A percentile compares a stretch with the other conserved stretches of the same genome.
phyloP scores from a whole-genome alignment of 2,797 vertebrate species.

The Dryobates pubescens region DNA sequence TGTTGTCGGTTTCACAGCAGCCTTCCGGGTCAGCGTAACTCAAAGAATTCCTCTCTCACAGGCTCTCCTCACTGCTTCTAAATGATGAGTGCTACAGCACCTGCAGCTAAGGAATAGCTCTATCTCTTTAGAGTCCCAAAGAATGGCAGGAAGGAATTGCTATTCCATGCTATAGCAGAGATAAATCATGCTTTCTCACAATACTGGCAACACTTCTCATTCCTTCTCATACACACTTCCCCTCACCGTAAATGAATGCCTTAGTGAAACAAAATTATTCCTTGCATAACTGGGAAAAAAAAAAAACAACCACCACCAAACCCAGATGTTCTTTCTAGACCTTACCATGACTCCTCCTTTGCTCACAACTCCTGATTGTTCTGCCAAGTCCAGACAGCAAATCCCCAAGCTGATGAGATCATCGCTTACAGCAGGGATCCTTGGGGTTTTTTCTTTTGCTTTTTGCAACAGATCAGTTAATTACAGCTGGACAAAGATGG shows the following conservation, averaged over 20 bases:
- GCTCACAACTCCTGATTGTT: not conserved
- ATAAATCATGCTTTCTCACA: not conserved
- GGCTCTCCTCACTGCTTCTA: not conserved
- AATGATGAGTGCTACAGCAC: not conserved
- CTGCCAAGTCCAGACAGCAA: not conserved
- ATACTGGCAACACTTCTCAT: not conserved
- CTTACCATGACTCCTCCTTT: not conserved
- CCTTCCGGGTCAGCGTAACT: not conserved
- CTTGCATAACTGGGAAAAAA: not conserved
- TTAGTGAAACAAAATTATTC: not conserved
- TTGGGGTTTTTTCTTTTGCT: not conserved
- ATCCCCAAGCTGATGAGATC: not conserved
- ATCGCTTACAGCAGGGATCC: not conserved
- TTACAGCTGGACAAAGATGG: not conserved
- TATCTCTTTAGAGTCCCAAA: not conserved
- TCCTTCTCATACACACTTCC: not conserved
- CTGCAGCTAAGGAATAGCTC: not conserved
- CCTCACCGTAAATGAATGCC: not conserved
- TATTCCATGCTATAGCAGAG: not conserved
- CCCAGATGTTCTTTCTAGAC: not conserved
- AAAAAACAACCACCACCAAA: not conserved
- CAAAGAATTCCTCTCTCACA: not conserved
- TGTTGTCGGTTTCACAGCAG: not conserved
- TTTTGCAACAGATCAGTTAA: not conserved
- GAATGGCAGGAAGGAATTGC: conserved; percentile 6